Evolutionary conservation across 2,113 vertebrate genomes (phyloP), one percentile per base, ranked within the genome.

Genomic region (Dryoscopus gambensis): DNA sequence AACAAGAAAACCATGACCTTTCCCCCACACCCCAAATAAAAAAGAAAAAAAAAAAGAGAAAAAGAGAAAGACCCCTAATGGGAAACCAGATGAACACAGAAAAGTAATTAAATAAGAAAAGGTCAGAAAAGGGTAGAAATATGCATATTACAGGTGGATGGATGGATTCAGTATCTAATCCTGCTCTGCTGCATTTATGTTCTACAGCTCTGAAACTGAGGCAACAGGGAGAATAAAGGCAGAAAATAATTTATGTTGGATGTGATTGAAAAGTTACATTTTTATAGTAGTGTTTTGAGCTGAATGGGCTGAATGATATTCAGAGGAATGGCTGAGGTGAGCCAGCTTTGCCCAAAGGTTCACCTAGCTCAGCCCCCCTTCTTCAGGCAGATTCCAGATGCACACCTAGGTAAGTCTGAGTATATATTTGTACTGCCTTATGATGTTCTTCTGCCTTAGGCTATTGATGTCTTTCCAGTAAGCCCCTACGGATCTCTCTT

Each of bases 1-100:
- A 47, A 67, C 16, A 42, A 67, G 20, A 40, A 49, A 13, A 49
- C 6, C 2, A 25, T 15, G 21, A 23, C 9, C 9, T n/a, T 24
- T 6, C 6, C 5, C 15, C 9, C 10, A 6, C 2, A 1, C 3
- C 0, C 5, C 0, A 31, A 19, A 64, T 6, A 8, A 25, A 50
- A 49, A 37, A 0, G 10, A 59, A 42, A 15, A 31, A n/a, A 16
- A 20, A 46, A 46, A 35, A 16, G 1, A 13, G 1, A 33, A 44
- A 40, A 25, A n/a, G 1, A 49, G 12, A 31, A 68, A 56, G 14
- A 88, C 24, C 3, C 13, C 7, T 47, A 53, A 40, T 31, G 24
- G 49, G 57, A 82, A 90, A 64, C 6, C 11, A 81, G 30, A 63
- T 55, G 27, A 83, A 73, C 31, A 76, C 8, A 68, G 57, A 47